These are phyloP conservation scores for Drosophila parvula DNA, from an alignment of 1,140 invertebrate genomes.

Conservation along the genomic window DNA sequence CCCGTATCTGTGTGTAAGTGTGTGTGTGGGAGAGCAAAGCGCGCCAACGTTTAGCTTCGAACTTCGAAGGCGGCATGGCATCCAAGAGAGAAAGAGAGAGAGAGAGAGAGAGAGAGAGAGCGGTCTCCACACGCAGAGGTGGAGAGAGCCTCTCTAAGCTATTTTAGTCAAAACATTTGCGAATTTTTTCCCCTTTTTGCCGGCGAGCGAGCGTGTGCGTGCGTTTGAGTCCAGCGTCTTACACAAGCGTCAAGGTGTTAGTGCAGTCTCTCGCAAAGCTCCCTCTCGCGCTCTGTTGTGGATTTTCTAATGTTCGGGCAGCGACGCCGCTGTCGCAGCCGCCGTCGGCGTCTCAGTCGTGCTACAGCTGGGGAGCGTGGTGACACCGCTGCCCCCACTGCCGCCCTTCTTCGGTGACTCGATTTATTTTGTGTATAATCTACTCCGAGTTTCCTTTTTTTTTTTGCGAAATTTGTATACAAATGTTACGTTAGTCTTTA, in stretches of 20 bases:
- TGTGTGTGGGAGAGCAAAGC: slow-evolving; percentile 43
- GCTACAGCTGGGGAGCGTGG: slow-evolving; percentile 35
- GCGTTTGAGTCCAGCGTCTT: slow-evolving; percentile 35
- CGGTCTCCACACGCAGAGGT: slow-evolving; percentile 6
- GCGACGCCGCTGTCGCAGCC: slow-evolving; percentile 21
- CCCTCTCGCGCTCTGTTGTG: slow-evolving; percentile 52
- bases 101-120: slow-evolving; percentile 3
- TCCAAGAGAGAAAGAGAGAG: slow-evolving; percentile 9
- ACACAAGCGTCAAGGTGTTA: slow-evolving; percentile 58
- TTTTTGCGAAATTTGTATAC: not conserved
- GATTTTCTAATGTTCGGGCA: slow-evolving; percentile 63
- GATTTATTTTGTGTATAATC: slow-evolving; percentile 36
- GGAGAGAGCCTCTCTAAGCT: slow-evolving; percentile 65
- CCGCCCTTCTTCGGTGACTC: slow-evolving; percentile 24
- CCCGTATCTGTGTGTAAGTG: not conserved
- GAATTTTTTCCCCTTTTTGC: slow-evolving; percentile 73
- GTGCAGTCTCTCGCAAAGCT: slow-evolving; percentile 67
- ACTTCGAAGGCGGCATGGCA: slow-evolving; percentile 44
- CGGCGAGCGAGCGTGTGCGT: slow-evolving; percentile 46
- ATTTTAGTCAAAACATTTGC: slow-evolving; percentile 82
- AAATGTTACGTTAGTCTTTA: not conserved
- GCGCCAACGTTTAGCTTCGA: slow-evolving; percentile 68
- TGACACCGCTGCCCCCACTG: slow-evolving; percentile 25
- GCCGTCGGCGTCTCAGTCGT: slow-evolving; percentile 14
- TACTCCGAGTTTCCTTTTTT: slow-evolving; percentile 11